phyloP scores from a whole-genome alignment of 2,797 vertebrate genomes.

The Argentina silus region DNA sequence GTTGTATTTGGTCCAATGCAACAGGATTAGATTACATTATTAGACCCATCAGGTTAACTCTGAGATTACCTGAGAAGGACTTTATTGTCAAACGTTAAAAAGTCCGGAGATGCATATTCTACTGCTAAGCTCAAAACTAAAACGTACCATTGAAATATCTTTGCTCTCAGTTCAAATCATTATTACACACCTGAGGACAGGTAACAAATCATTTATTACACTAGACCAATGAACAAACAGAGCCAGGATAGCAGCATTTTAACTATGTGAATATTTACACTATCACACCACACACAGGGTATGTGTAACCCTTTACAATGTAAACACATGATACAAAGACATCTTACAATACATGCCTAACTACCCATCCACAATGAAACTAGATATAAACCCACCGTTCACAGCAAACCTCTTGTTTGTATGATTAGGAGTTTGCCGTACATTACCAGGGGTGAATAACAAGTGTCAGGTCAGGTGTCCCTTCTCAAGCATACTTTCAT shows the following conservation, averaged over 20 bases:
- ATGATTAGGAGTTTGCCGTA: constrained; percentile 48
- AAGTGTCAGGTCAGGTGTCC: constrained; percentile 20
- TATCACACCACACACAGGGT: constrained; percentile 78
- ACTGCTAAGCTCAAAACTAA: neutral
- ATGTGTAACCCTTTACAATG: constrained; percentile 79
- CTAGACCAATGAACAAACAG: constrained; percentile 75
- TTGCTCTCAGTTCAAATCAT: neutral
- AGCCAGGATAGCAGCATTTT: constrained; percentile 83
- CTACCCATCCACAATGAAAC: constrained; percentile 48
- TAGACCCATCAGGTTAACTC: too few relatives aligned
- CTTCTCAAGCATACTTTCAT: constrained; percentile 33
- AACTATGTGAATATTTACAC: constrained; percentile 82
- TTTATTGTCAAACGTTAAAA: too few relatives aligned
- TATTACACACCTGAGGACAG: constrained; percentile 26
- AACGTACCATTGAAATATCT: neutral
- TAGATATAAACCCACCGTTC: constrained; percentile 52
- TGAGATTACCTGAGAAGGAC: too few relatives aligned
- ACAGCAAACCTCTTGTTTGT: constrained; percentile 49
- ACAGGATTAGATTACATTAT: too few relatives aligned
- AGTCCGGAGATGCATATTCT: neutral
- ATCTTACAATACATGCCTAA: constrained; percentile 41
- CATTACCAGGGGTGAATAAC: constrained; percentile 55
- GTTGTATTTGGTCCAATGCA: too few relatives aligned
- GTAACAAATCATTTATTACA: constrained; percentile 78
- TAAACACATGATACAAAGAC: constrained; percentile 81